A percentile compares a stretch with the other conserved stretches of the same genome.
Evolutionary conservation across 2,113 vertebrate genomes (phyloP).

Genomic region (Pteropus alecto): DNA sequence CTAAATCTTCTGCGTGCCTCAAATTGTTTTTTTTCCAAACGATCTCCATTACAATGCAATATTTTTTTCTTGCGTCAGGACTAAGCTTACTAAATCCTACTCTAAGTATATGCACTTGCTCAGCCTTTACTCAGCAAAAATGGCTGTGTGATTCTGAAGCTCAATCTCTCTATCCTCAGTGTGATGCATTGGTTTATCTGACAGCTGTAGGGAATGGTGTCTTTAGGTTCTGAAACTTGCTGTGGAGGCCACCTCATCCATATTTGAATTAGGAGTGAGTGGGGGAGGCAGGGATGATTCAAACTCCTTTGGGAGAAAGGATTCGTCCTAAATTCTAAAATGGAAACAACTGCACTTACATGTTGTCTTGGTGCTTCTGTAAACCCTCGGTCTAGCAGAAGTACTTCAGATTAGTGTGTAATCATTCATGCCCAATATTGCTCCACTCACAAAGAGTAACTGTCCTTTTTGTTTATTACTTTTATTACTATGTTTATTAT

Average conservation of each 20-base stretch:
- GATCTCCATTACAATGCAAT: background rate
- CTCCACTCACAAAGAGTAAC: background rate
- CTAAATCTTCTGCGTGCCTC: background rate
- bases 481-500: background rate
- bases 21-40: background rate
- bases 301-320: background rate
- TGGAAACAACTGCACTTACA: background rate
- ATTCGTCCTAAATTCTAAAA: background rate
- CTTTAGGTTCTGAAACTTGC: background rate
- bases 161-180: background rate
- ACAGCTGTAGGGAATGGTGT: background rate
- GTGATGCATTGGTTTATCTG: background rate
- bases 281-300: background rate
- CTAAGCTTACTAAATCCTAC: background rate
- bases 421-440: background rate
- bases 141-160: background rate
- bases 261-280: background rate
- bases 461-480: background rate
- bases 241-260: rapidly evolving
- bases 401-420: background rate
- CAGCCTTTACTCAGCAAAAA: background rate
- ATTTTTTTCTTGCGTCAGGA: background rate
- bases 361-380: rapidly evolving
- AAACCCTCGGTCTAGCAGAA: background rate
- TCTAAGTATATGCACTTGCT: background rate